phyloP scores from a whole-genome alignment of 2,113 vertebrate species.

The Saimiri boliviensis region DNA sequence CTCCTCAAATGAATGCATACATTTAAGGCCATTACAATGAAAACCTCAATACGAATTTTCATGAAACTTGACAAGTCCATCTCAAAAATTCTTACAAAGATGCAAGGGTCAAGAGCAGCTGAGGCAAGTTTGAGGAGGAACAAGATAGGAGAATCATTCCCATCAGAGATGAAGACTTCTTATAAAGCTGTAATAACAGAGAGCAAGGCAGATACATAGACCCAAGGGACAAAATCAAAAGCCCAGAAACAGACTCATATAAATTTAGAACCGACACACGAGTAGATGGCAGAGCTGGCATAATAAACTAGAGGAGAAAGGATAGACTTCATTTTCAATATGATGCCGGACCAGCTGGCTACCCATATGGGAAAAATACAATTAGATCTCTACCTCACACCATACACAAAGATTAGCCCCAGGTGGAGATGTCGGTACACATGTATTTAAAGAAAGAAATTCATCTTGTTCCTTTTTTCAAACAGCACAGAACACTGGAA shows the following conservation, averaged over 20 bases:
- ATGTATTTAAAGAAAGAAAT: background rate
- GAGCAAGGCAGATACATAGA: background rate
- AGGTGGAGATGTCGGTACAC: background rate
- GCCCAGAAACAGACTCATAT: background rate
- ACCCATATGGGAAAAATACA: background rate
- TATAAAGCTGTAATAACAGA: background rate
- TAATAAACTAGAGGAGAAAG: background rate
- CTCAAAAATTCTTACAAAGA: background rate
- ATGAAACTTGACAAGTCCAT: background rate
- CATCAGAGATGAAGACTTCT: background rate
- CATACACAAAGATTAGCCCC: background rate
- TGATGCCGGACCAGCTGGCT: background rate
- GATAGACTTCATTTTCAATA: background rate
- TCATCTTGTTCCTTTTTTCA: background rate
- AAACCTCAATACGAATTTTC: background rate
- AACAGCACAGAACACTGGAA: background rate
- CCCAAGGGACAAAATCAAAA: background rate
- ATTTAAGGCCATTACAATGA: background rate
- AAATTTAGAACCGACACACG: background rate
- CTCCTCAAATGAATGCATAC: slow-evolving; percentile 4
- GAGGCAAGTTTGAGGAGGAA: background rate
- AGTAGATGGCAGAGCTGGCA: background rate
- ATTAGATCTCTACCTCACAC: slow-evolving; percentile 17
- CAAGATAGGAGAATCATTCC: background rate
- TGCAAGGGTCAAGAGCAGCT: background rate